Evolutionary conservation across 2,888 invertebrate genomes (phyloP), one percentile per base, ranked within the genome.

Genomic region (Thera obeliscata): DNA sequence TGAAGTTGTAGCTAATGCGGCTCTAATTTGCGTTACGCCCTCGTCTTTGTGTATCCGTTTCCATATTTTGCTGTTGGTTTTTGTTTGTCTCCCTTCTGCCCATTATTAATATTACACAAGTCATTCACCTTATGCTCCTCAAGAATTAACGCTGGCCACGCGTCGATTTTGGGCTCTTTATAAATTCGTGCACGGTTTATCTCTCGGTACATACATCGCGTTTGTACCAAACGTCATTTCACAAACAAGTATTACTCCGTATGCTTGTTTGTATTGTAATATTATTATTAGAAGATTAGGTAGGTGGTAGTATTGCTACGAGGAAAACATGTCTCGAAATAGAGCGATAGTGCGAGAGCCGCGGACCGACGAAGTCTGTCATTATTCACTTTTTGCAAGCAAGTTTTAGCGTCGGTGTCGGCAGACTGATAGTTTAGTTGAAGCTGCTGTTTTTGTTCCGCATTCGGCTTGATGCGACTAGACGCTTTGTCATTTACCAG

Each of bases 261-360:
- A 74, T 79, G 78, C 75, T 73, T 81, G 75, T 81, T 80, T 80
- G 81, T 77, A 76, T 73, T 72, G 67, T 67, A 73, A 52, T 68
- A 81, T 86, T 86, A 86, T 87, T 87, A 87, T 86, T 85, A 82
- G 78, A 75, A 71, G 75, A 69, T 74, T 83, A 80, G 79, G 81
- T 86, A 81, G 79, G 81, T 86, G 43, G 43, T 46, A 83, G 82
- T 85, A 82, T 87, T 84, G 81, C 83, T 84, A 88, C 78, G 87
- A 90, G 90, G 90, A 91, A 89, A 90, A 90, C 81, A 83, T 82
- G 82, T 85, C 87, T 89, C 82, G 83, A 90, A 90, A 90, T 90
- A 90, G 89, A 87, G 75, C 83, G 80, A 84, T 88, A 86, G 88
- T 87, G 85, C 84, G 83, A 80, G 79, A 80, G 78, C 79, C 78